phyloP scores from a whole-genome alignment of 2,888 invertebrate genomes.

The Acrobasis consociella region DNA sequence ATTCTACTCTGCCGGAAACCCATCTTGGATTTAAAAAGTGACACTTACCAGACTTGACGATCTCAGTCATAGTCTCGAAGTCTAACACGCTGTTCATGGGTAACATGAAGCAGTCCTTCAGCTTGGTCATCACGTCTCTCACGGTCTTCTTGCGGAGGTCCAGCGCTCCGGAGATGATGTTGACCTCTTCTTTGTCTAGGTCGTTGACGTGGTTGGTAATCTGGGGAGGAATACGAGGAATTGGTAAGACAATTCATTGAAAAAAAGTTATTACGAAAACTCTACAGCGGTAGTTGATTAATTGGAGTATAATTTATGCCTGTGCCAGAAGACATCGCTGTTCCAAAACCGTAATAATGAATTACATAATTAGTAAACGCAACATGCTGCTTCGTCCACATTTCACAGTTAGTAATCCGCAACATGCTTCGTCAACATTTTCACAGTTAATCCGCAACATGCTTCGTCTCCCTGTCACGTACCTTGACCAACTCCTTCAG shows the following conservation, averaged over 20 bases:
- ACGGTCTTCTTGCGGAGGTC: conserved; percentile 87
- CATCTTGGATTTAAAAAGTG: not conserved
- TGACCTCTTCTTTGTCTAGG: conserved; percentile 96
- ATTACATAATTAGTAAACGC: too few relatives aligned
- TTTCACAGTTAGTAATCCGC: too few relatives aligned
- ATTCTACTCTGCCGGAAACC: too few relatives aligned
- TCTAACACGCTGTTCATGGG: conserved; percentile 94
- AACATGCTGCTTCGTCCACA: too few relatives aligned
- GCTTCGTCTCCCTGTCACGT: conserved; percentile 26
- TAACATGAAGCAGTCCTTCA: conserved; percentile 98
- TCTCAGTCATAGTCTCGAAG: conserved; percentile 98
- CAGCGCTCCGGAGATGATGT: conserved; percentile 95
- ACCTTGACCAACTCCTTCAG: conserved; percentile 97
- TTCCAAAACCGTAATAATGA: too few relatives aligned
- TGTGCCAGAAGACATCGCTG: too few relatives aligned
- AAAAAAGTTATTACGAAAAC: too few relatives aligned
- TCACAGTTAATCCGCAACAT: too few relatives aligned
- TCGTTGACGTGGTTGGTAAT: conserved; percentile 95
- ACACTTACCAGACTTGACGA: conserved; percentile 92
- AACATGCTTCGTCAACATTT: too few relatives aligned
- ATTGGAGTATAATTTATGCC: too few relatives aligned
- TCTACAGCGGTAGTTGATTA: too few relatives aligned
- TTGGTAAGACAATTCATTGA: not conserved
- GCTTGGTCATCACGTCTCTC: conserved; percentile 96
- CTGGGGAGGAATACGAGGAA: conserved; percentile 65